phyloP scores from a whole-genome alignment of 2,797 vertebrate genomes.

The Leuciscus waleckii region DNA sequence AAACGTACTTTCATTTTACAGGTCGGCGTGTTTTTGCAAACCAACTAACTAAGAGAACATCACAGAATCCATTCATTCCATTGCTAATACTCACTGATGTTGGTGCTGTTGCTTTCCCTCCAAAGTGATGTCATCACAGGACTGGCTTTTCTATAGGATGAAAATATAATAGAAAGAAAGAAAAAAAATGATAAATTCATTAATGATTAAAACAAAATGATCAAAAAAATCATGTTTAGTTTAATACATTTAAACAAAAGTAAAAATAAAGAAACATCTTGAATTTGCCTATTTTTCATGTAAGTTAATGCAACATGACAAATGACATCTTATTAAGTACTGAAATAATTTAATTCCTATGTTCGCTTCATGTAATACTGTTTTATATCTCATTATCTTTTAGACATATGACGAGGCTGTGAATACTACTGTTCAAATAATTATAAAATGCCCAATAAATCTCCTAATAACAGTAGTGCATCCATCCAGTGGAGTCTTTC shows the following conservation, averaged over 20 bases:
- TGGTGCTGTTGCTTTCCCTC: not conserved
- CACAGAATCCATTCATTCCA: not conserved
- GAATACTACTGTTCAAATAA: not conserved
- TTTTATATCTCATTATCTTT: not conserved
- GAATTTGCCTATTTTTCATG: not conserved
- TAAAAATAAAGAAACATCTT: not conserved
- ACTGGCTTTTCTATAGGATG: not conserved
- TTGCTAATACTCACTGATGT: not conserved
- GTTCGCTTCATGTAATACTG: not conserved
- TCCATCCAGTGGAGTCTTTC: not conserved
- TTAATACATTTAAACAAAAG: not conserved
- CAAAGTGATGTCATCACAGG: slow-evolving; percentile 17
- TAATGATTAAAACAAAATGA: not conserved
- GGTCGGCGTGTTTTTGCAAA: not conserved
- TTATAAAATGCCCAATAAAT: not conserved
- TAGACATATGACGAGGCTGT: not conserved
- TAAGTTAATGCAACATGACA: not conserved
- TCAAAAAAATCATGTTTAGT: not conserved
- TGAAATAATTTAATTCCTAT: not conserved
- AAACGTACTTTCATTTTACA: not conserved
- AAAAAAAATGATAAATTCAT: not conserved
- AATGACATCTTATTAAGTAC: not conserved
- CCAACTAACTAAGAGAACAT: not conserved
- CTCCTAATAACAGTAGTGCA: not conserved
- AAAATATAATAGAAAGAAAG: not conserved